Conservation (phyloP, 2,113 vertebrate species). For the Melanostigma gelatinosum region DNA sequence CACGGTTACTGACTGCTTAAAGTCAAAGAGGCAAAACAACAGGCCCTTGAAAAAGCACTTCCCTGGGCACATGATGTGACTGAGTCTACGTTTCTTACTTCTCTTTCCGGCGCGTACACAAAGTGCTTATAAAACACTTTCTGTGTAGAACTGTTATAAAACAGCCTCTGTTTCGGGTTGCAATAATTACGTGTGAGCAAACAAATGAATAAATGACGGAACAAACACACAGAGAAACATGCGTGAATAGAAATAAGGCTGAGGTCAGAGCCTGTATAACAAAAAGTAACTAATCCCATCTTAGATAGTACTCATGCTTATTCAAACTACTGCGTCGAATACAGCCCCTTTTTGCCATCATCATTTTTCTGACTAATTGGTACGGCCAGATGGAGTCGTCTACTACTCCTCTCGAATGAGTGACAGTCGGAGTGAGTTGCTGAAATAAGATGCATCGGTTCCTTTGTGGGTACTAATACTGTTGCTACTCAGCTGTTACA, state of each 20-base stretch:
- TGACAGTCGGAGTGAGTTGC: constrained; percentile 17
- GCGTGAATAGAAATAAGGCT: not conserved
- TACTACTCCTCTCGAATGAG: constrained; percentile 27
- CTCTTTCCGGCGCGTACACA: not conserved
- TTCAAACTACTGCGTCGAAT: not conserved
- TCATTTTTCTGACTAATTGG: constrained; percentile 13
- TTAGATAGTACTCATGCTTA: not conserved
- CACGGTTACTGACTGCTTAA: no score
- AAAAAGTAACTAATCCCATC: not conserved
- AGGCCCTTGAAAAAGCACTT: not conserved
- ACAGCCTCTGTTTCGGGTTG: constrained; percentile 21
- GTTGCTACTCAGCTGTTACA: constrained; percentile 36
- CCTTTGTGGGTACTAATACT: constrained; percentile 22
- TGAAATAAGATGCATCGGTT: constrained; percentile 36
- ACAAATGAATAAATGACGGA: constrained; percentile 52
- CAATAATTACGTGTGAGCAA: constrained; percentile 62
- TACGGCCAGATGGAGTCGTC: constrained; percentile 33
- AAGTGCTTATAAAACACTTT: not conserved
- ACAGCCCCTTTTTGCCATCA: not conserved
- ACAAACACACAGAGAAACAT: constrained; percentile 26
- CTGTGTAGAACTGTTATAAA: no score
- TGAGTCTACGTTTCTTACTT: not conserved
- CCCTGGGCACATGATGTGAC: not conserved
- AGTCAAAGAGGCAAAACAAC: constrained; percentile 7
- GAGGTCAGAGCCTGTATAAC: not conserved